Evolutionary conservation across 2,797 vertebrate genomes (phyloP), one percentile per base, ranked within the genome.

Genomic region (Poeciliopsis paucimaculata): DNA sequence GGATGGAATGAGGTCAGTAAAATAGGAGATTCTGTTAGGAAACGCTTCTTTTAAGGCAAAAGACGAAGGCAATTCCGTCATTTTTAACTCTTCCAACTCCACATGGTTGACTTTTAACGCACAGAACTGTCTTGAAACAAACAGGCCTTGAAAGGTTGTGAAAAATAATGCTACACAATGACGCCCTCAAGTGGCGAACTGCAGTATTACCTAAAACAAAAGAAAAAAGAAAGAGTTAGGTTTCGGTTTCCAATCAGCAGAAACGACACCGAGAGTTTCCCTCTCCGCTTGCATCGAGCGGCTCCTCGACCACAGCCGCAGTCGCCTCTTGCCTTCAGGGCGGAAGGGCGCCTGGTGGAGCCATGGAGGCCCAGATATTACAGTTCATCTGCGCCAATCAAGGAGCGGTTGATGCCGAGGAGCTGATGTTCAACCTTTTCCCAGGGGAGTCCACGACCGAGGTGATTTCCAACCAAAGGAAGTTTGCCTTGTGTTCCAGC

Each of bases 231-330:
- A 34, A 34, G 31, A 39, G 23, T 66, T 93, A 64, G 83, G 90
- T 96, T 96, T 96, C 95, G 92, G 45, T 96, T 96, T 95, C 91
- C 79, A 73, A 45, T 84, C 86, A 0, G 78, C 86, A 51, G 73
- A 76, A 88, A 87, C 10, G 75, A 85, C 5, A 60, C 20, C 0
- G 1, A 46, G 0, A 6, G 0, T 15, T 55, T 15, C 0, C 68
- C 1, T 16, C 12, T 2, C 2, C 0, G 0, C 1, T 0, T 13
- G 5, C 36, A 34, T 0, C 0, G 31, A 13, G 5, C 13, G 2
- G 20, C 26, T 1, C 5, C 5, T 23, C 18, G 8, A 0, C 20
- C 20, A 26, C 36, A 13, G 70, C 45, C 0, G 31, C 23, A 2
- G 26, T 28, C 2, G 10, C 7, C 18, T 5, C 62, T 53, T 13